Evolutionary conservation across 2,797 vertebrate genomes (phyloP), one percentile per base, ranked within the genome.

Genomic region (Fratercula arctica): DNA sequence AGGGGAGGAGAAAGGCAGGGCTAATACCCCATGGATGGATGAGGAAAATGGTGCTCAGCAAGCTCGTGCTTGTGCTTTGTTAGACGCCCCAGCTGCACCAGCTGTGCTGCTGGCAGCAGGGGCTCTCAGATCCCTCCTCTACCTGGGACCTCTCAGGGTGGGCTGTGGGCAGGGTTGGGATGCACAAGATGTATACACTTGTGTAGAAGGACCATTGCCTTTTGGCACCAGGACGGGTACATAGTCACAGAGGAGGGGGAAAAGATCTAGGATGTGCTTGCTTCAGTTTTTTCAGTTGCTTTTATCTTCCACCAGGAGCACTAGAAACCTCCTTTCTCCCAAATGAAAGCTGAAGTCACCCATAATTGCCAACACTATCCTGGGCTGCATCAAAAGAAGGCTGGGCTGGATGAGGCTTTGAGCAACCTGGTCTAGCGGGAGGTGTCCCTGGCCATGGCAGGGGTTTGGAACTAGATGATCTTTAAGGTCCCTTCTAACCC

Each of bases 41-140:
- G 28, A 73, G 41, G 24, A 51, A 81, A 56, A 10, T 11, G 43
- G 16, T 51, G 46, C 10, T 6, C 26, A 43, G 53, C 0, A 8
- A 85, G n/a, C 11, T 51, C 50, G 7, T 28, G 50, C 50, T 76
- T 0, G 0, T 51, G 50, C 50, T 76, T 0, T 0, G 31, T 16
- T 67, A 6, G 60, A 66, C 37, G 45, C 16, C 21, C 16, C 46
- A 69, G 24, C 23, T 78, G 37, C 46, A 72, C 0, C 1, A 41
- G 21, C 19, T 24, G 21, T 0, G 0, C 20, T 46, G 63, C 54
- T 56, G 53, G 29, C 59, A 46, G 59, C 19, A 17, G 53, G 33
- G 41, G 13, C 33, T 46, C 12, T 31, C 41, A 13, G 33, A n/a
- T 66, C 21, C 51, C 16, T 75, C 29, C 23, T 41, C 37, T n/a